Evolutionary conservation across 1,140 invertebrate species (phyloP), one percentile per base, ranked within the genome.

Genomic region (Trachymyrmex septentrionalis): DNA sequence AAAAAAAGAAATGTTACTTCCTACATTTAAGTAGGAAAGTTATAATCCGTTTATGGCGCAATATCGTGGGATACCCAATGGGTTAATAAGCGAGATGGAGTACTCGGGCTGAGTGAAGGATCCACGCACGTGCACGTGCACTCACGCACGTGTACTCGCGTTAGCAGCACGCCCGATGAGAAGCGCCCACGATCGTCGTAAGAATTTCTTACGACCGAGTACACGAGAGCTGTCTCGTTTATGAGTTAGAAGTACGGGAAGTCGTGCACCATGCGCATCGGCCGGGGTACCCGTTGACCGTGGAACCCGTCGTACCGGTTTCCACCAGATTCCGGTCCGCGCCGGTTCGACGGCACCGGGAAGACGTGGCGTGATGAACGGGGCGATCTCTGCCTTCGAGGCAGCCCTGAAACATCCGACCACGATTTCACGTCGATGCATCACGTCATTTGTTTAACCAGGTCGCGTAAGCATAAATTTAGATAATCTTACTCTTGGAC

Each of bases 251-350:
- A 81, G 66, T 86, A 86, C 85, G 85, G 85, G 85, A 86, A 86
- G 85, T 86, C 27, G 64, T 82, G 55, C 77, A 63, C 30, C 59
- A 50, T 34, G 64, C 30, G 30, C 63, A 24, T 30, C 27, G 61
- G 19, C 3, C 63, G 63, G 5, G 38, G 59, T 59, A 86, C 50
- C 27, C 78, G 78, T 30, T 66, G 85, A 86, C 53, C 85, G 66
- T 86, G 66, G 77, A 86, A 86, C 85, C 66, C 50, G 85, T 82
- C 85, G 85, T 86, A 86, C 85, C 85, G 85, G 85, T 86, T 86
- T 86, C 66, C 57, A 3, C 48, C 30, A 77, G 85, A 86, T 86
- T 86, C 85, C 85, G 66, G 27, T 81, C 38, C 34, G 44, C 57
- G 50, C 57, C 61, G 75, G 50, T 82, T 82, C 67, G 85, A 82